A percentile compares a stretch with the other conserved stretches of the same genome.
Conservation (phyloP, 2,113 vertebrate genomes). For the Polypterus bichir region DNA sequence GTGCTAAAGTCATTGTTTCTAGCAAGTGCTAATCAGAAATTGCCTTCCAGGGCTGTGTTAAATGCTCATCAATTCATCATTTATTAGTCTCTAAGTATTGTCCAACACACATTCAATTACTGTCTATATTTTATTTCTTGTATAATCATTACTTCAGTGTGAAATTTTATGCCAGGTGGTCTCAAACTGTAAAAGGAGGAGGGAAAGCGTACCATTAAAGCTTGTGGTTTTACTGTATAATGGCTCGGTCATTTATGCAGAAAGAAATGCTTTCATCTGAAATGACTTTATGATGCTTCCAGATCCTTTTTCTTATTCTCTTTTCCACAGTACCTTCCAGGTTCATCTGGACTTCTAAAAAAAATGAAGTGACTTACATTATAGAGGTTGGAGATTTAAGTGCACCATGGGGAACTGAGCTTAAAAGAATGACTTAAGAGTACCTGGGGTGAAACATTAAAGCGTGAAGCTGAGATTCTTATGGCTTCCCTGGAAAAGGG, state of each 20-base stretch:
- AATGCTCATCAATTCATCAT: constrained; percentile 33
- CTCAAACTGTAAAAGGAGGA: constrained; percentile 4
- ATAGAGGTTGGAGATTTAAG: not conserved
- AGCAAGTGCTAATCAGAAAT: constrained; percentile 32
- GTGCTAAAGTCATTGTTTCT: constrained; percentile 39
- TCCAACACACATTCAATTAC: constrained; percentile 48
- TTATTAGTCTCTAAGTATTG: constrained; percentile 24
- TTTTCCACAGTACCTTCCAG: no score
- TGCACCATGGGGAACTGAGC: not conserved
- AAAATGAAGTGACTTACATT: not conserved
- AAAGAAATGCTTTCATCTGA: no score
- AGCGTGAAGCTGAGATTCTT: not conserved
- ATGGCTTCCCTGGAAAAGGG: not conserved
- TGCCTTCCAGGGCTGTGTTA: constrained; percentile 26
- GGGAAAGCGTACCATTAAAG: no score
- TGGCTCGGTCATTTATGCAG: no score
- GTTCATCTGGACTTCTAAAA: no score
- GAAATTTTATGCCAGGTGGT: constrained; percentile 47
- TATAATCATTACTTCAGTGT: constrained; percentile 27
- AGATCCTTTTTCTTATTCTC: no score
- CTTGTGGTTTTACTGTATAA: no score
- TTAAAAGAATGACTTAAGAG: not conserved
- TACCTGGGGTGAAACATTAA: not conserved
- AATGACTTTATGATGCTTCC: no score
- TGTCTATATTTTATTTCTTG: constrained; percentile 25